Evolutionary conservation across 2,888 invertebrate genomes (phyloP), one percentile per base, ranked within the genome.

Genomic region (Cantharis lateralis): DNA sequence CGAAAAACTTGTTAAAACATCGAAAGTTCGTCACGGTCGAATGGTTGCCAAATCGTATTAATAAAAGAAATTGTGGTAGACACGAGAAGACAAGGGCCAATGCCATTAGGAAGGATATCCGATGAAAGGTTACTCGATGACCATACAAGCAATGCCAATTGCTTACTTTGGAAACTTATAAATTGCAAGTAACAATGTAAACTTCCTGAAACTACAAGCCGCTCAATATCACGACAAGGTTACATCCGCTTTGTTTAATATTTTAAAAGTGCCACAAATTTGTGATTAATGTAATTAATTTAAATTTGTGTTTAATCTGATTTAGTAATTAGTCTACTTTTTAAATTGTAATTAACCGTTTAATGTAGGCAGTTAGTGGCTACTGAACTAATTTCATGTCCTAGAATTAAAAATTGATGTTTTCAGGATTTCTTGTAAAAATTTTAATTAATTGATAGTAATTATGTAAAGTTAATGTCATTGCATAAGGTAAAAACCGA

Each of bases 31-130:
- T 48, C 48, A 48, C 13, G 48, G 48, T 48, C 48, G 48, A 48
- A 48, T 48, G 64, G 64, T 66, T 15, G 64, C 64, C 24, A 66
- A 66, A 16, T 66, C 64, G 24, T 20, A 66, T 66, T 66, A 24
- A n/a, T 66, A 20, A 66, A 66, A n/a, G n/a, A 63, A 63, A 20
- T 66, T 66, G 64, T 66, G 9, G 16, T 20, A 70, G 69, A 74
- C 64, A 20, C 63, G 26, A 74, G 62, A 74, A 71, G 64, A 71
- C 77, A 74, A 68, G 77, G 77, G 77, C 77, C 77, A 77, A 48
- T 74, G 77, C 20, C 74, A 26, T 32, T 18, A 77, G 81, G 81
- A 81, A 81, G 81, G 81, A 81, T 81, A 80, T 81, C 78, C 79
- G 78, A 76, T 70, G 71, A 78, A 81, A 80, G 81, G 80, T 80